A percentile compares a stretch with the other conserved stretches of the same genome.
phyloP scores from a whole-genome alignment of 2,888 invertebrate genomes.

The Diabrotica balteata region DNA sequence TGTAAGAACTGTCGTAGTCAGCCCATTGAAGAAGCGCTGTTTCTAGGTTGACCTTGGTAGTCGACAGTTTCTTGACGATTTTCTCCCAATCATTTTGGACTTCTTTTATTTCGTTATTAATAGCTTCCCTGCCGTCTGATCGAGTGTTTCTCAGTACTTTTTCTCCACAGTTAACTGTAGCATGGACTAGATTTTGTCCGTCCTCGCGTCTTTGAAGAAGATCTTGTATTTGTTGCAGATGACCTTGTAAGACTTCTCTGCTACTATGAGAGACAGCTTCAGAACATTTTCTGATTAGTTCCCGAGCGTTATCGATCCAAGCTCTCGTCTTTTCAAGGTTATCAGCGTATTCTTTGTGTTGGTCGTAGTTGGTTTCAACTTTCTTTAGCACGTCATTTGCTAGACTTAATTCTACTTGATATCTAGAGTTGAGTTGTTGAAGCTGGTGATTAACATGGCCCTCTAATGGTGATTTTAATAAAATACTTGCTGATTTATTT shows the following conservation, averaged over 20 bases:
- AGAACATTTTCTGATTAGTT: slow-evolving; percentile 80
- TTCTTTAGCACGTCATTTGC: slow-evolving; percentile 90
- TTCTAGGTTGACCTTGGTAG: slow-evolving; percentile 89
- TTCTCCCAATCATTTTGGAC: slow-evolving; percentile 93
- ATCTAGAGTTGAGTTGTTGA: slow-evolving; percentile 84
- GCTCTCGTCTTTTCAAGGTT: slow-evolving; percentile 78
- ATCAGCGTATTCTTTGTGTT: slow-evolving; percentile 81
- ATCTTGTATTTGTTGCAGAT: slow-evolving; percentile 81
- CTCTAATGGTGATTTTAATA: slow-evolving; percentile 84
- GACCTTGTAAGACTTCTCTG: slow-evolving; percentile 82
- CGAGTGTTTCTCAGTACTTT: slow-evolving; percentile 87
- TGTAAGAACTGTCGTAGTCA: slow-evolving; percentile 92
- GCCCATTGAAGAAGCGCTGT: slow-evolving; percentile 94
- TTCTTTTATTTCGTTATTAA: slow-evolving; percentile 86
- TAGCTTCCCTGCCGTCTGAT: slow-evolving; percentile 87
- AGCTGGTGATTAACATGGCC: slow-evolving; percentile 88
- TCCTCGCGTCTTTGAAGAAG: slow-evolving; percentile 82
- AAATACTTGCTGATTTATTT: slow-evolving; percentile 77
- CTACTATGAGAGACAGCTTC: slow-evolving; percentile 80
- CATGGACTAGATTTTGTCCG: slow-evolving; percentile 85
- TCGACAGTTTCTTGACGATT: slow-evolving; percentile 88
- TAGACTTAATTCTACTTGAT: slow-evolving; percentile 87
- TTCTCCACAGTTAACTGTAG: slow-evolving; percentile 88
- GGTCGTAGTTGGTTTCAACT: slow-evolving; percentile 86
- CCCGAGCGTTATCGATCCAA: slow-evolving; percentile 89